phyloP scores from a whole-genome alignment of 2,888 invertebrate species.

The Leptinotarsa rubiginosa region DNA sequence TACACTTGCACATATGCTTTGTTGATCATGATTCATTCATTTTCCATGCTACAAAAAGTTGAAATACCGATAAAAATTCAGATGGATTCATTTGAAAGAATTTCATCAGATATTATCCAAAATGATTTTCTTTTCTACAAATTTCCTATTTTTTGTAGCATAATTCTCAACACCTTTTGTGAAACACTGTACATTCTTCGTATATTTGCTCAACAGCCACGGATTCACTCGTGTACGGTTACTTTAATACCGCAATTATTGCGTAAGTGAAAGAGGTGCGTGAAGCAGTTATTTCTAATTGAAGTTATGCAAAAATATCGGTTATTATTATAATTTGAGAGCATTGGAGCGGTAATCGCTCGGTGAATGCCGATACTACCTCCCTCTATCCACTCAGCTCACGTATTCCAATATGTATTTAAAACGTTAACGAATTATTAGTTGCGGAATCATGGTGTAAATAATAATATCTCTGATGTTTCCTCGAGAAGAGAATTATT shows the following conservation, averaged over 20 bases:
- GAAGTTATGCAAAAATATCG: conserved; percentile 26
- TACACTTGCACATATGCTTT: no score
- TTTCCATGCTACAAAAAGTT: no score
- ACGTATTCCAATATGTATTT: conserved; percentile 24
- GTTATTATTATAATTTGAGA: conserved; percentile 25
- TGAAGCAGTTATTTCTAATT: conserved; percentile 22
- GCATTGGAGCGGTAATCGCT: conserved; percentile 14
- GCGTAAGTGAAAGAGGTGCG: conserved; percentile 16
- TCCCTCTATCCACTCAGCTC: conserved; percentile 1
- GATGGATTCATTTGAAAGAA: no score
- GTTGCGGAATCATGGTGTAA: conserved; percentile 5
- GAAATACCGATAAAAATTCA: no score
- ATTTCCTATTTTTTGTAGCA: no score
- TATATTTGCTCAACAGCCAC: not conserved
- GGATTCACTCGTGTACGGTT: not conserved
- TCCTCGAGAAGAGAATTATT: conserved; percentile 9
- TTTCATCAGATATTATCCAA: no score
- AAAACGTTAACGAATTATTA: conserved; percentile 16
- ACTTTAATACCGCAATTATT: conserved; percentile 1
- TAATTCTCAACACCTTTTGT: not conserved
- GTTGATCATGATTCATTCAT: no score
- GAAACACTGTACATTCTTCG: not conserved
- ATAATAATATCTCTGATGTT: conserved; percentile 15
- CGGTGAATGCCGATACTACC: conserved; percentile 12
- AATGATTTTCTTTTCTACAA: no score